A percentile compares a stretch with the other conserved stretches of the same genome.
Conservation (phyloP, 2,113 vertebrate species). For the Rousettus leschenaultii region DNA sequence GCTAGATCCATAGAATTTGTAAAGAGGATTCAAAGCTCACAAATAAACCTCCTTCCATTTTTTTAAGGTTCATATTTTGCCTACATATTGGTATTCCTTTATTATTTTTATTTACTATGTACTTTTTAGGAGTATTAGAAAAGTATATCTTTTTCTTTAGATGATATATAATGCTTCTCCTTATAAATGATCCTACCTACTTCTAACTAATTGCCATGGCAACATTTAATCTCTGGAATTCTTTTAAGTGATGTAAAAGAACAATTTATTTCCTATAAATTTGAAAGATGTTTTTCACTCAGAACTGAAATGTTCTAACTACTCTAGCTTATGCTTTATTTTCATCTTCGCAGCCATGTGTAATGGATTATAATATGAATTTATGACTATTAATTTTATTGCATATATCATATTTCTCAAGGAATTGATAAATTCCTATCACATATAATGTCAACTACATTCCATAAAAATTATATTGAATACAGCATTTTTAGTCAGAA, state of each 20-base stretch:
- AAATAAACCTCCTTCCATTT: background rate
- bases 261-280: background rate
- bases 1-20: background rate
- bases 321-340: background rate
- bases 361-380: too few species aligned
- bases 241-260: background rate
- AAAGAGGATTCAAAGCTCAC: background rate
- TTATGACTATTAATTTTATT: background rate
- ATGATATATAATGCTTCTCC: constrained; percentile 16
- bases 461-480: background rate
- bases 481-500: background rate
- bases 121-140: background rate
- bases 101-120: background rate
- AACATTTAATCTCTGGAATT: background rate
- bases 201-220: background rate
- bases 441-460: too few species aligned
- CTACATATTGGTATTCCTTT: rapidly evolving
- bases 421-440: background rate
- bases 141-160: background rate
- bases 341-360: background rate
- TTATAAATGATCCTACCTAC: background rate
- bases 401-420: background rate
- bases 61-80: background rate
- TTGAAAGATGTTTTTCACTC: rapidly evolving
- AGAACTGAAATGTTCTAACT: background rate